A percentile compares a stretch with the other conserved stretches of the same genome.
These are phyloP conservation scores for Nyctereutes procyonoides DNA, from an alignment of 2,113 vertebrate genomes.

Conservation along the genomic window DNA sequence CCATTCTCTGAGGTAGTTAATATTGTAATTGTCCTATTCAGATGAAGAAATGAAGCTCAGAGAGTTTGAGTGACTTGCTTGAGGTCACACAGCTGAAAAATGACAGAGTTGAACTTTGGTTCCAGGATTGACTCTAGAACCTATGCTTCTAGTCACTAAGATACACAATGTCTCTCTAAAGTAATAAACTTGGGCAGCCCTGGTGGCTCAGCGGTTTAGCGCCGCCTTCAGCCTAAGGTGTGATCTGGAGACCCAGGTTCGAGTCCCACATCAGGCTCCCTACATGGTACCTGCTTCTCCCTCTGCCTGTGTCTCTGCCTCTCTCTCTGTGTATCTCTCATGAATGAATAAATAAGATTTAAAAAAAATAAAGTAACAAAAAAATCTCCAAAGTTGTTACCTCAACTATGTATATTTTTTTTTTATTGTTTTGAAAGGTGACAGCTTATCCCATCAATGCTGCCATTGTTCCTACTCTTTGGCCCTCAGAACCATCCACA, in stretches of 20 bases:
- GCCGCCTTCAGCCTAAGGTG: too few relatives aligned
- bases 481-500: background rate
- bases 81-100: slow-evolving; percentile 1
- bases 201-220: too few relatives aligned
- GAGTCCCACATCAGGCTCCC: too few relatives aligned
- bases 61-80: background rate
- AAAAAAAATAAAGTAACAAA: background rate
- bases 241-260: too few relatives aligned
- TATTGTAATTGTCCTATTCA: background rate
- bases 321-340: too few relatives aligned
- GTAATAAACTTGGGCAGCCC: background rate
- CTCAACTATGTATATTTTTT: background rate
- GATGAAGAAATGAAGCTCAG: background rate
- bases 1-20: background rate
- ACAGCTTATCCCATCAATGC: background rate
- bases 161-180: background rate
- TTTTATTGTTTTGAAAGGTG: background rate
- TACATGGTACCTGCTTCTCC: too few relatives aligned
- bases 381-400: background rate
- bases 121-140: background rate
- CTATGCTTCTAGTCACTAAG: background rate
- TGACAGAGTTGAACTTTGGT: background rate
- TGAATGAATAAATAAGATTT: too few relatives aligned
- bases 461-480: background rate
- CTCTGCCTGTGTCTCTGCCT: too few relatives aligned